Conservation (phyloP, 2,797 vertebrate genomes). For the Alosa sapidissima region DNA sequence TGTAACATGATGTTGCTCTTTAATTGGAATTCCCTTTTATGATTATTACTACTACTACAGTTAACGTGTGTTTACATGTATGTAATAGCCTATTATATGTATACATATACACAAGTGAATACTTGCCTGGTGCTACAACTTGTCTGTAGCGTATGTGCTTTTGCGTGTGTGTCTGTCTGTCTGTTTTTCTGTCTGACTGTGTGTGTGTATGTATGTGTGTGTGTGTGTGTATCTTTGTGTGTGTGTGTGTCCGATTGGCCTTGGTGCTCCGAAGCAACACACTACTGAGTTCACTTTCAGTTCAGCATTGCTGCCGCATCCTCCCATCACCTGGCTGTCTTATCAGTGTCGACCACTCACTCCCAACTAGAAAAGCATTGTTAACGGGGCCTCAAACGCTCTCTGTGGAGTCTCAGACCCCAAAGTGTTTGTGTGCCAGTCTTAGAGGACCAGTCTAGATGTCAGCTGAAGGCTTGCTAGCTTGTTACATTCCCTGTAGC, state of each 20-base stretch:
- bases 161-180: neutral
- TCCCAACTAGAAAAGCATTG: neutral
- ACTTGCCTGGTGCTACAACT: neutral
- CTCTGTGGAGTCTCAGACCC: constrained; percentile 1
- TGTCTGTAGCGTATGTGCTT: neutral
- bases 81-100: neutral
- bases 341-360: neutral
- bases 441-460: neutral
- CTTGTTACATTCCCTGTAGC: neutral
- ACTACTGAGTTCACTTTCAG: constrained; percentile 4
- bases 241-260: neutral
- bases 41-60: neutral
- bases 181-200: neutral
- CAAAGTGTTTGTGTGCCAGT: neutral
- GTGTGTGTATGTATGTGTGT: neutral
- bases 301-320: neutral
- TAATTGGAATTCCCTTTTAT: neutral
- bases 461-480: neutral
- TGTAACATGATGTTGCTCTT: neutral
- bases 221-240: neutral
- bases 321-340: constrained; percentile 2
- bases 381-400: neutral
- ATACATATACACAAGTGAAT: neutral
- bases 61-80: neutral
- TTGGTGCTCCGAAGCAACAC: neutral